phyloP scores from a whole-genome alignment of 2,797 vertebrate genomes.

The Halcyon smyrnensis region DNA sequence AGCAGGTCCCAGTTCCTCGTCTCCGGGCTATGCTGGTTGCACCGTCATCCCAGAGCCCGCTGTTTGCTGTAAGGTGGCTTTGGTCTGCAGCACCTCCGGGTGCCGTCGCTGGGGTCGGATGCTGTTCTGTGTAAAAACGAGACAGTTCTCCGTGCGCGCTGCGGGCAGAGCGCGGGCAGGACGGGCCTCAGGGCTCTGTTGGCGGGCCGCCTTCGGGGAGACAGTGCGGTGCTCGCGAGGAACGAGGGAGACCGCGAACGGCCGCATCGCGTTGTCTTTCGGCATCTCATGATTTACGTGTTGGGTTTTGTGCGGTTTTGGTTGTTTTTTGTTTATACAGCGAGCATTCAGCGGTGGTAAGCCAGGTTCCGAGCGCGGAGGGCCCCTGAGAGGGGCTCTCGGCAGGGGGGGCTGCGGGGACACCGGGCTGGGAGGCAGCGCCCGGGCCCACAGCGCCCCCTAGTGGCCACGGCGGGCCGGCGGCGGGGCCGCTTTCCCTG shows the following conservation, averaged over 20 bases:
- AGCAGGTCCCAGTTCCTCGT: fast-evolving
- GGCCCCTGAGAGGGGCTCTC: background rate
- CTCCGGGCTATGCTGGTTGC: too few species aligned
- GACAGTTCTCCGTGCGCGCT: background rate
- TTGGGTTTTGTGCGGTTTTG: too few species aligned
- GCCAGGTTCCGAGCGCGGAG: background rate
- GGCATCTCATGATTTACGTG: too few species aligned
- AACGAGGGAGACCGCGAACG: fast-evolving
- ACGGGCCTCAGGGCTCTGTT: background rate
- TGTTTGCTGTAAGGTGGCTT: fast-evolving
- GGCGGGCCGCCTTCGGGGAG: background rate
- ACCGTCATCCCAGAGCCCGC: fast-evolving
- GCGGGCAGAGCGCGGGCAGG: background rate
- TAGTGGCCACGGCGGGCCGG: background rate
- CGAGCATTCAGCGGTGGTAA: fast-evolving
- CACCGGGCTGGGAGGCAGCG: background rate
- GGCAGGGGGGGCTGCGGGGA: background rate
- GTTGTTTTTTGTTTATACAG: too few species aligned
- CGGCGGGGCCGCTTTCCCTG: background rate
- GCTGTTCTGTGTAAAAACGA: background rate
- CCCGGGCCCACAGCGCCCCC: background rate
- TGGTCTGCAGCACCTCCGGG: background rate
- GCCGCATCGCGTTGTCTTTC: background rate
- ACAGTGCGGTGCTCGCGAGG: background rate
- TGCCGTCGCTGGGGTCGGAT: fast-evolving